Base-by-base conservation (phyloP, 92 coral and sea anemone genomes). In the Epizoanthus rinbou region DNA sequence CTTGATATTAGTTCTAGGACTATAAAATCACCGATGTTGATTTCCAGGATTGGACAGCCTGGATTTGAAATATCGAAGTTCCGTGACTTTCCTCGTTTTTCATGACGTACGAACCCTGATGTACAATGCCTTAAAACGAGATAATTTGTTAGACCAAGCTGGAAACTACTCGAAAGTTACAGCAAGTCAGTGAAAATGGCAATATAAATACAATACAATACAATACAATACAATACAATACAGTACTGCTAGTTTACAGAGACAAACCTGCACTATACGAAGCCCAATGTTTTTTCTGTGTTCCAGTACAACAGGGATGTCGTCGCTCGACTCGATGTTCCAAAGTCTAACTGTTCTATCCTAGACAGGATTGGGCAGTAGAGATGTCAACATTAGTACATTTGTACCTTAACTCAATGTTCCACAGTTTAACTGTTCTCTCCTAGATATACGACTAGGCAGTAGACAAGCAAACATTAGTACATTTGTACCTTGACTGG, bases 231-330 rank as follows among this genome's bases (percentile, higher is more conserved):
- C 31, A 28, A 28, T 28, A 28, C 31, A 28, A 28, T 28, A 28
- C 31, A 17, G 47, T 7, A 19, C 31, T 14, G 17, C 23, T 22
- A 43, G 22, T 81, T 23, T 13, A 13, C 47, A 58, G 11, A 58
- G 23, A 63, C 86, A 18, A 70, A 94, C 98, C 94, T 96, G 91
- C 5, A 96, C 95, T 65, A 96, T 94, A 84, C 99, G 87, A 8
- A 96, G 91, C 41, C 99, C 99, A 31, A 96, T 96, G 76, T 96
- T 96, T 41, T 96, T 96, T 79, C 98, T 96, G 88, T 96, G 99
- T 68, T 96, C 99, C 81, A 96, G 56, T 43, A 96, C 99, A 24
- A 96, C 99, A 37, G 99, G 99, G 28, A 96, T 90, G 28, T 96
- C 99, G 22, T 96, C 98, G 67, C 97, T 92, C 69, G 95, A 88